These are phyloP conservation scores for Drosophila prosaltans DNA, from an alignment of 1,140 invertebrate species.

Conservation along the genomic window DNA sequence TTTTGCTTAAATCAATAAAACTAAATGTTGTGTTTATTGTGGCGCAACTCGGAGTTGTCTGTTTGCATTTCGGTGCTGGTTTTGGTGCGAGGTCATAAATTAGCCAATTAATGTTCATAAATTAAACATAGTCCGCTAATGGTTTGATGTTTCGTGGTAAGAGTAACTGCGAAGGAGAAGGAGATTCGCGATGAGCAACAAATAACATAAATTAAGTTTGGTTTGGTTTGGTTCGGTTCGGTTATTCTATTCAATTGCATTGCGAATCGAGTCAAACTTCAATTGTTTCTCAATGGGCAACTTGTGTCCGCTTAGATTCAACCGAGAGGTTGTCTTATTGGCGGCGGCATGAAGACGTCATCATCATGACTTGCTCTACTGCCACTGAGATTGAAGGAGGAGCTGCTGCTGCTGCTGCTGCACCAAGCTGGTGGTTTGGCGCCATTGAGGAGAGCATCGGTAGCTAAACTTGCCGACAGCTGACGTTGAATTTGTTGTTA, in stretches of 20 bases:
- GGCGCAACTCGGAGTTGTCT: conserved; percentile 31
- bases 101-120: conserved; percentile 61
- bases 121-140: conserved; percentile 40
- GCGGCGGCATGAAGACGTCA: conserved; percentile 16
- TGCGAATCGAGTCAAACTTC: background rate
- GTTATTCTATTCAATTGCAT: conserved; percentile 1
- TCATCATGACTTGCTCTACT: conserved; percentile 55
- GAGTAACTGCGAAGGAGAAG: background rate
- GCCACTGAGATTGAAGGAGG: background rate
- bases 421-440: background rate
- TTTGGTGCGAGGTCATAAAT: conserved; percentile 51
- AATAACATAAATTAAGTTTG: conserved; percentile 1
- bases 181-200: background rate
- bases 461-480: conserved; percentile 57
- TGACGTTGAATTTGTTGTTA: conserved; percentile 61
- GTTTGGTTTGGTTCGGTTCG: background rate
- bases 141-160: background rate
- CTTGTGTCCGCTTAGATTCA: conserved; percentile 9
- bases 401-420: background rate
- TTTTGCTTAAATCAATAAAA: conserved; percentile 57
- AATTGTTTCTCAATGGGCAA: conserved; percentile 12
- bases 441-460: conserved; percentile 26
- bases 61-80: background rate
- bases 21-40: conserved; percentile 54
- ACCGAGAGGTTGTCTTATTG: background rate